phyloP scores from a whole-genome alignment of 2,113 vertebrate genomes.

The Pachyramphus minor region DNA sequence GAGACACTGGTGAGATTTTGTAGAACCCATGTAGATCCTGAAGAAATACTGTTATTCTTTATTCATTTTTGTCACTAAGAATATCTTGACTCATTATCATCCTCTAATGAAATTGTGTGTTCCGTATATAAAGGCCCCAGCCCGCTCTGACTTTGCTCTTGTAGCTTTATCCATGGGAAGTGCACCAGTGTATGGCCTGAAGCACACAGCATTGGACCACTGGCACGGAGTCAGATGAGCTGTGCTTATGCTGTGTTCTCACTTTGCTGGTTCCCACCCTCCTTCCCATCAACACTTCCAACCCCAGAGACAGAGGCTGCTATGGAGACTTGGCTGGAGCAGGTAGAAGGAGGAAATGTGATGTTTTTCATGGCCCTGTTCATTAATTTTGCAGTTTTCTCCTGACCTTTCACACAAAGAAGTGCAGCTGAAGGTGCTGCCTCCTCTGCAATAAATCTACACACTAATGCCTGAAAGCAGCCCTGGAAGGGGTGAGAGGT shows the following conservation, averaged over 20 bases:
- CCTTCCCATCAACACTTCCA: neutral
- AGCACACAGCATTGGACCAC: neutral
- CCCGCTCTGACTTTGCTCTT: neutral
- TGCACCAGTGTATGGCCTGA: fast-evolving
- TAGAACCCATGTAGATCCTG: neutral
- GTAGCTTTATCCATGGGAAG: neutral
- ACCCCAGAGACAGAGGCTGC: neutral
- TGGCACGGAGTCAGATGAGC: neutral
- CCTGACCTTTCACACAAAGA: neutral
- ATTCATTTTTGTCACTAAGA: neutral
- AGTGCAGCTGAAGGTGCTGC: neutral
- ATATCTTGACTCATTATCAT: neutral
- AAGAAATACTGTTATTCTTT: neutral
- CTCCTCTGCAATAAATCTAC: neutral
- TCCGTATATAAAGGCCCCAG: fast-evolving
- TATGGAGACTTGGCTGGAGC: neutral
- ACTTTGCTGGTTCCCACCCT: neutral
- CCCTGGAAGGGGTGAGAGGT: neutral
- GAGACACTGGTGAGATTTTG: neutral
- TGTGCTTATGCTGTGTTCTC: neutral
- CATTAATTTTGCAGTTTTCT: neutral
- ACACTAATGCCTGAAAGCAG: neutral
- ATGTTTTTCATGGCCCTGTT: neutral
- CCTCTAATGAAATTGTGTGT: neutral
- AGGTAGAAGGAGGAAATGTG: neutral